Evolutionary conservation across 2,797 vertebrate genomes (phyloP).

Genomic region (Rhabdomys pumilio): DNA sequence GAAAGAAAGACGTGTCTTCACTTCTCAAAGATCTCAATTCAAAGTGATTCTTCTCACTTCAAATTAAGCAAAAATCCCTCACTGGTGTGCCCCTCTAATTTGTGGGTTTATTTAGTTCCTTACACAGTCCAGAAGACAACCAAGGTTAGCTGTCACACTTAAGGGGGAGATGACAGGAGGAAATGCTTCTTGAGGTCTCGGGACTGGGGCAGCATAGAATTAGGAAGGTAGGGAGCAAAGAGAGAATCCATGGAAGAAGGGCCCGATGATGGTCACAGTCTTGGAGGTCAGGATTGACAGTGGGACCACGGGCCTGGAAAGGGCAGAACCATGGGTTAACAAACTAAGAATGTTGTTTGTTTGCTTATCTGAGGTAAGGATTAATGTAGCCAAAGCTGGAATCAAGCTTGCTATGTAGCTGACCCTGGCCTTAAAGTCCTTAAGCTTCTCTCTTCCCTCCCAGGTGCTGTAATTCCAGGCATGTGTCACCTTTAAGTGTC

Average conservation of each 20-base stretch:
- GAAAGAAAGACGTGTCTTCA: too few species aligned
- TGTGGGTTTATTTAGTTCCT: not conserved
- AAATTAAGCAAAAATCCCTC: not conserved
- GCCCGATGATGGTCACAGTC: not conserved
- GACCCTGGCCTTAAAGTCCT: not conserved
- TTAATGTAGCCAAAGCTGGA: not conserved
- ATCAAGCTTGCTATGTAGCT: not conserved
- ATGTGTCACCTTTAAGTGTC: not conserved
- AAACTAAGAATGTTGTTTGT: not conserved
- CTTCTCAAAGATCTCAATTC: not conserved
- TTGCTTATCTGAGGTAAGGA: not conserved
- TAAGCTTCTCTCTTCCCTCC: not conserved
- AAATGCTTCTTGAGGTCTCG: constrained; percentile 22
- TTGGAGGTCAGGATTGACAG: not conserved
- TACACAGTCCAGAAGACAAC: not conserved
- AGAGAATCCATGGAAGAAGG: not conserved
- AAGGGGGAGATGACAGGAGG: not conserved
- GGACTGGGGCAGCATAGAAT: not conserved
- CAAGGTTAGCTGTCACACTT: not conserved
- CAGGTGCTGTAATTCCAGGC: not conserved
- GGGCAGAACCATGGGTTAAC: not conserved
- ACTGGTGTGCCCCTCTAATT: too few species aligned
- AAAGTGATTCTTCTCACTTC: not conserved
- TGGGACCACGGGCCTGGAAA: not conserved
- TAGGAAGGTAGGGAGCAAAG: not conserved